Conservation (phyloP, 2,888 invertebrate genomes). For the Scaptomyza flava region DNA sequence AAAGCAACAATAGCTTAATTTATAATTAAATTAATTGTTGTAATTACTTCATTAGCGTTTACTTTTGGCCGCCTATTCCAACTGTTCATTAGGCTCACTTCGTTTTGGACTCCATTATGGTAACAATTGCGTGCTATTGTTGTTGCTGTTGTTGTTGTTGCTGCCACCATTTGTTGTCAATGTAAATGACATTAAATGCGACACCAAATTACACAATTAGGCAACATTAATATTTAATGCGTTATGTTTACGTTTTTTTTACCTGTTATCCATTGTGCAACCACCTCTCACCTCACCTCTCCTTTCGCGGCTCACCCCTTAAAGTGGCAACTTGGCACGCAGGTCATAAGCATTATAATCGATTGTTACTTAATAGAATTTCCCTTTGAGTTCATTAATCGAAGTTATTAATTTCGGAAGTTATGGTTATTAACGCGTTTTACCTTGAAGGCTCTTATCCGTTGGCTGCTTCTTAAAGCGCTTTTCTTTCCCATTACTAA, state of each 20-base stretch:
- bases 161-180: constrained; percentile 53
- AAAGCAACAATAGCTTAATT: constrained; percentile 75
- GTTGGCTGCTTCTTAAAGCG: constrained; percentile 29
- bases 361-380: constrained; percentile 77
- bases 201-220: constrained; percentile 82
- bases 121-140: constrained; percentile 39
- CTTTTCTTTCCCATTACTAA: constrained; percentile 20
- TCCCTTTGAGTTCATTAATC: constrained; percentile 31
- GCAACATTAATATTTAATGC: constrained; percentile 82
- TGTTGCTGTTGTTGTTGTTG: constrained; percentile 14
- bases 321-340: constrained; percentile 53
- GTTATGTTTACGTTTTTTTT: constrained; percentile 78
- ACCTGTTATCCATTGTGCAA: constrained; percentile 43
- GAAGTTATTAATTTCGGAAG: constrained; percentile 38
- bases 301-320: not conserved
- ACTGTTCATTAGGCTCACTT: constrained; percentile 62
- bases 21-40: constrained; percentile 83
- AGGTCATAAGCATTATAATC: constrained; percentile 74
- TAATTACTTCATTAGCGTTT: constrained; percentile 82
- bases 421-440: constrained; percentile 7
- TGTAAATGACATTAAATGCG: constrained; percentile 67
- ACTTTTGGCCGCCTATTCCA: constrained; percentile 24
- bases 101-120: constrained; percentile 17
- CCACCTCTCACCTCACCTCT: not conserved
- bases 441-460: constrained; percentile 13